Evolutionary conservation across 2,113 vertebrate genomes (phyloP).

Genomic region (Colinus virginianus): DNA sequence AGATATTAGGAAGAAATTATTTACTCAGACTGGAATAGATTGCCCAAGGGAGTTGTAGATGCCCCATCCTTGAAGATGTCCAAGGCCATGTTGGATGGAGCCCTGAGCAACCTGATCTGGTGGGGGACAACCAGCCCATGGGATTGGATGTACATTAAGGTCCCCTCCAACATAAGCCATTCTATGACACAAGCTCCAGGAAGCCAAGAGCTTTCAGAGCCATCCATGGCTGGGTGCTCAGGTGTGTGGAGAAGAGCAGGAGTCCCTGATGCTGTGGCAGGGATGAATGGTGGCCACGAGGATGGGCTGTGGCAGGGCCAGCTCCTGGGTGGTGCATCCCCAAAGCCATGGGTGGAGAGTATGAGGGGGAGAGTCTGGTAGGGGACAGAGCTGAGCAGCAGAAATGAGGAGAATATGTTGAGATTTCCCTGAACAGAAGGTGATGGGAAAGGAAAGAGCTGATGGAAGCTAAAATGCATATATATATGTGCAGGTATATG

Average conservation of each 20-base stretch:
- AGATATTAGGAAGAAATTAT: too few relatives aligned
- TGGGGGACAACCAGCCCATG: too few relatives aligned
- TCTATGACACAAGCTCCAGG: background rate
- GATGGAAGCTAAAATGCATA: background rate
- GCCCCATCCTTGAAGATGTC: too few relatives aligned
- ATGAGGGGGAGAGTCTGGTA: background rate
- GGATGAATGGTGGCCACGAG: rapidly evolving
- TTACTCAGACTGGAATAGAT: too few relatives aligned
- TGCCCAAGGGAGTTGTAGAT: too few relatives aligned
- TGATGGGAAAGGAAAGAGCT: background rate
- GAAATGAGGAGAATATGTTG: background rate
- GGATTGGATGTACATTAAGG: too few relatives aligned
- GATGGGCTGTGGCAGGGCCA: background rate
- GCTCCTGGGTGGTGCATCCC: background rate
- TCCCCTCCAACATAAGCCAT: too few relatives aligned
- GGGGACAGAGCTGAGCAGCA: background rate
- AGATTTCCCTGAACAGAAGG: background rate
- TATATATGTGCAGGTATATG: background rate
- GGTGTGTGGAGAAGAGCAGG: background rate
- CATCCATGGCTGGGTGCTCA: rapidly evolving
- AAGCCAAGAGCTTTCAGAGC: background rate
- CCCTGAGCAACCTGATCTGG: too few relatives aligned
- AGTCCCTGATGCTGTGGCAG: background rate
- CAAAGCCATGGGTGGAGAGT: background rate
- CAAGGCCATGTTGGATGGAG: too few relatives aligned